A percentile compares a stretch with the other conserved stretches of the same genome.
phyloP scores from a whole-genome alignment of 2,113 vertebrate genomes.

The Dasypus novemcinctus region DNA sequence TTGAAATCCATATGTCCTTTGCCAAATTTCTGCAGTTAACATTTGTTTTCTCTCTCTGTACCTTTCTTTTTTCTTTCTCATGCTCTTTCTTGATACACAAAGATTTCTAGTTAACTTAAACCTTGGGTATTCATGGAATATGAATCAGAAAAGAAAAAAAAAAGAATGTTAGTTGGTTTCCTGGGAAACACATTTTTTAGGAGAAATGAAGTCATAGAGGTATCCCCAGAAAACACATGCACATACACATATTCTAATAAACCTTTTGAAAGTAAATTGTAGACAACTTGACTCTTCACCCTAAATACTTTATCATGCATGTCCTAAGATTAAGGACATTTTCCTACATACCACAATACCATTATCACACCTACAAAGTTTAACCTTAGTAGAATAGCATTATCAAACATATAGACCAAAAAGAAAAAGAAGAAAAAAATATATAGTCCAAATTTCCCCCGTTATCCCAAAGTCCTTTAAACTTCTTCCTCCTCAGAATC shows the following conservation, averaged over 20 bases:
- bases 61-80: background rate
- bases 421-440: too few relatives aligned
- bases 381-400: background rate
- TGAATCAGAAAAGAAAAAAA: background rate
- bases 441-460: background rate
- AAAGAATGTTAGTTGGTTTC: background rate
- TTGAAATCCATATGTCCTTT: background rate
- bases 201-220: background rate
- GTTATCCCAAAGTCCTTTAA: background rate
- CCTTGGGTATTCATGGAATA: background rate
- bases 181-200: background rate
- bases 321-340: background rate
- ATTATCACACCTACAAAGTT: background rate
- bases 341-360: background rate
- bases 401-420: too few relatives aligned
- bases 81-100: background rate
- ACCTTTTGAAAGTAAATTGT: background rate
- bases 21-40: background rate
- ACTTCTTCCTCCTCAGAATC: background rate
- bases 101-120: conserved; percentile 25
- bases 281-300: background rate
- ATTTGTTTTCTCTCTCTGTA: background rate
- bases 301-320: background rate
- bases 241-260: background rate
- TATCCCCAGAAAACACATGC: background rate